Evolutionary conservation across 2,113 vertebrate genomes (phyloP).

Genomic region (Cranoglanis bouderius): DNA sequence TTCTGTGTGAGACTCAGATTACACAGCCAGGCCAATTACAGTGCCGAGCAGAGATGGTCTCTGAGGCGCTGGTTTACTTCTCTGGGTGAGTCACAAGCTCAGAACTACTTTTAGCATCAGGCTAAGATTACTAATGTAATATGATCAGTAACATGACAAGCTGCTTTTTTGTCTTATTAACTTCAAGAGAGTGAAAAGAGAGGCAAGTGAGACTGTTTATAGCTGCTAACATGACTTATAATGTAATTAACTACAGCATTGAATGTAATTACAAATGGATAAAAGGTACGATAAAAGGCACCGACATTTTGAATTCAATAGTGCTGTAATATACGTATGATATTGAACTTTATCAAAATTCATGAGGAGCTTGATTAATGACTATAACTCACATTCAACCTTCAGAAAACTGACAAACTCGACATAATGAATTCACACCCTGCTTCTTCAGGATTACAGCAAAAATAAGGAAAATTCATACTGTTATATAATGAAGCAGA

Average conservation of each 20-base stretch:
- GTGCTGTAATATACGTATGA: neutral
- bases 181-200: neutral
- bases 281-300: too few species aligned
- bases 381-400: too few species aligned
- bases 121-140: neutral
- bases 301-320: neutral
- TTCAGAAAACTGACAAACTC: too few species aligned
- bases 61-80: neutral
- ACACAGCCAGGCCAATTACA: neutral
- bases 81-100: neutral
- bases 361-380: too few species aligned
- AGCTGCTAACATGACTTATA: too few species aligned
- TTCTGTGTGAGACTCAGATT: conserved; percentile 1
- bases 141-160: neutral
- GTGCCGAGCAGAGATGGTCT: neutral
- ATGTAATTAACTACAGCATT: too few species aligned
- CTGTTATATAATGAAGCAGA: too few species aligned
- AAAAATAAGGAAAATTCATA: too few species aligned
- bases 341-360: neutral
- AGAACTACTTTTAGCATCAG: neutral
- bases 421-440: too few species aligned
- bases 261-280: too few species aligned
- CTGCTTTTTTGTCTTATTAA: neutral
- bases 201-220: too few species aligned
- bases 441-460: too few species aligned